Evolutionary conservation across 2,888 invertebrate genomes (phyloP).

Genomic region (Himalopsyche japonica): DNA sequence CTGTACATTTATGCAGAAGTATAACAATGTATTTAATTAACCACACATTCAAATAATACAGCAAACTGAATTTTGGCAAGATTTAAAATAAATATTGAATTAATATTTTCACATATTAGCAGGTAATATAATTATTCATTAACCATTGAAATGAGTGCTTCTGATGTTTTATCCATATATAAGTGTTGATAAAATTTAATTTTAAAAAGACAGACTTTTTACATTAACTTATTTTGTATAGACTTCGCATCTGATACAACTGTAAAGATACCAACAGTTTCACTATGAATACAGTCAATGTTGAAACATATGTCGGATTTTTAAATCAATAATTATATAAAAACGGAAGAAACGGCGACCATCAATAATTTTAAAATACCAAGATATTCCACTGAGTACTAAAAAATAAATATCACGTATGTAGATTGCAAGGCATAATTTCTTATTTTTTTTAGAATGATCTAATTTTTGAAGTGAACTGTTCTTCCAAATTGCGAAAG

Average conservation of each 20-base stretch:
- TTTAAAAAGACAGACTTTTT: not conserved
- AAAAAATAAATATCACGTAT: no score
- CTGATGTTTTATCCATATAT: not conserved
- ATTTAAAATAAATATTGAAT: not conserved
- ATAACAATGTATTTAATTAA: not conserved
- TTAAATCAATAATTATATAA: no score
- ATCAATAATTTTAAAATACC: no score
- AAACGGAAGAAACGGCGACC: no score
- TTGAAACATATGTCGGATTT: no score
- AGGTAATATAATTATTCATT: not conserved
- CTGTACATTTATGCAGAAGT: not conserved
- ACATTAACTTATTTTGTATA: not conserved
- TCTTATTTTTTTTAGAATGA: no score
- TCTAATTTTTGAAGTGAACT: no score
- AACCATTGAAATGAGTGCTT: not conserved
- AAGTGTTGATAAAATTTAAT: not conserved
- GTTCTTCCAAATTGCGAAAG: no score
- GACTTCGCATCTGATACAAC: not conserved
- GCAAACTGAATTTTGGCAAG: not conserved
- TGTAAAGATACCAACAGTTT: not conserved
- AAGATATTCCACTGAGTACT: no score
- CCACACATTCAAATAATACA: not conserved
- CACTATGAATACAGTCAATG: no score
- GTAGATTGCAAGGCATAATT: no score
- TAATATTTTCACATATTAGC: not conserved